Base-by-base conservation (phyloP, 2,888 invertebrate species). In the Drosophila lacicola region DNA sequence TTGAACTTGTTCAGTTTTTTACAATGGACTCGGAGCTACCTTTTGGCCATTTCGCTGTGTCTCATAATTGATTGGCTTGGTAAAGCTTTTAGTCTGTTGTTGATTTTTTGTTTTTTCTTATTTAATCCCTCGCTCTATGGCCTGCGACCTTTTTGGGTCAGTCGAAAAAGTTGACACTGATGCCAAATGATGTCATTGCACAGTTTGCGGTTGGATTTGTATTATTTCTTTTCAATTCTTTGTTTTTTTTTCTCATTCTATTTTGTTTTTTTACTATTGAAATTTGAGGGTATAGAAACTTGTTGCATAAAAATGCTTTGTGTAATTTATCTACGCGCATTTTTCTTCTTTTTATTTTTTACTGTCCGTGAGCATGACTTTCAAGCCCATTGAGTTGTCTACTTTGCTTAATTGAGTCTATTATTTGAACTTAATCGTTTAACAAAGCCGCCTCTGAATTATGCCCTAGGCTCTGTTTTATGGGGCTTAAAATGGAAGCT, bases 181-280 rank as follows among this genome's bases (percentile, higher is more conserved):
- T 85, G 80, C 82, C 78, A 85, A 85, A 77, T 89, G 85, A 88
- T 85, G 85, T 85, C 85, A 85, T 88, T 89, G 82, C 66, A 61
- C 57, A 70, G 60, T 73, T 60, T 73, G 69, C 47, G 72, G 75
- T 74, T 70, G 67, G 60, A 64, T 72, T 80, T 78, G 63, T 64
- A 33, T 72, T 77, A 66, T 70, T 42, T 34, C 45, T 34, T 58
- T 58, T 62, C 74, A 62, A 67, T 67, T 51, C 61, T 49, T 69
- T 53, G 25, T 74, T 45, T 54, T n/a, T 45, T 51, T 46, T 5
- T 8, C 36, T 66, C 14, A 44, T 45, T 21, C 46, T 44, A 19
- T 33, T 56, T 42, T 21, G 11, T 45, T 41, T 64, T 14, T 49
- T 39, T 56, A 47, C 66, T 64, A 66, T 74, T 79, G 69, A 61